These are phyloP conservation scores for Amphilophus citrinellus DNA, from an alignment of 2,113 vertebrate genomes.

Conservation along the genomic window DNA sequence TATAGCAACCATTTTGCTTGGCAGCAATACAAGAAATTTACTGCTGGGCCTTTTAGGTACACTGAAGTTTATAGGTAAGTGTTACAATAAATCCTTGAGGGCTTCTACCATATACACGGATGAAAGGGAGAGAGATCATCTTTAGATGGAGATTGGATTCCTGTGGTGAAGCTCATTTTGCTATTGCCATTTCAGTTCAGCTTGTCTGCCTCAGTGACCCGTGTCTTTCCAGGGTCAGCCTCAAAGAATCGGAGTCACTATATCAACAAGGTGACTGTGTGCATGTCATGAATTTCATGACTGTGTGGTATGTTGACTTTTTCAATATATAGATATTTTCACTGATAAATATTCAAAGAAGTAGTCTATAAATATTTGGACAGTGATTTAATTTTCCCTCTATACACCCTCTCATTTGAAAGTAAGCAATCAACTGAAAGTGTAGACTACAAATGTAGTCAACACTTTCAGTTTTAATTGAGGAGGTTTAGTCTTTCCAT, in stretches of 20 bases:
- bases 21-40: background rate
- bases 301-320: background rate
- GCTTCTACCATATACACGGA: slow-evolving; percentile 29
- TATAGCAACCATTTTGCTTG: background rate
- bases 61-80: slow-evolving; percentile 60
- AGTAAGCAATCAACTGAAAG: too few relatives aligned
- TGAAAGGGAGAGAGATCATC: slow-evolving; percentile 39
- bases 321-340: background rate
- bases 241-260: slow-evolving; percentile 41
- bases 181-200: slow-evolving; percentile 34
- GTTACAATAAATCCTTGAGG: slow-evolving; percentile 55
- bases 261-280: slow-evolving; percentile 16
- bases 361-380: background rate
- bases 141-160: slow-evolving; percentile 53
- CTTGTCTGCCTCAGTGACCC: slow-evolving; percentile 51
- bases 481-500: background rate
- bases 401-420: too few relatives aligned
- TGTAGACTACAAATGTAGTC: background rate
- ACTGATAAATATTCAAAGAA: background rate
- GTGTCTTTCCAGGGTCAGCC: slow-evolving; percentile 55
- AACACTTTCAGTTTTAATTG: background rate
- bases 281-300: slow-evolving; percentile 41
- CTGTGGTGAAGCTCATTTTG: slow-evolving; percentile 45
- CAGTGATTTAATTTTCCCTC: background rate
- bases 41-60: slow-evolving; percentile 23